phyloP scores from a whole-genome alignment of 2,888 invertebrate genomes.

The Xestia sexstrigata region DNA sequence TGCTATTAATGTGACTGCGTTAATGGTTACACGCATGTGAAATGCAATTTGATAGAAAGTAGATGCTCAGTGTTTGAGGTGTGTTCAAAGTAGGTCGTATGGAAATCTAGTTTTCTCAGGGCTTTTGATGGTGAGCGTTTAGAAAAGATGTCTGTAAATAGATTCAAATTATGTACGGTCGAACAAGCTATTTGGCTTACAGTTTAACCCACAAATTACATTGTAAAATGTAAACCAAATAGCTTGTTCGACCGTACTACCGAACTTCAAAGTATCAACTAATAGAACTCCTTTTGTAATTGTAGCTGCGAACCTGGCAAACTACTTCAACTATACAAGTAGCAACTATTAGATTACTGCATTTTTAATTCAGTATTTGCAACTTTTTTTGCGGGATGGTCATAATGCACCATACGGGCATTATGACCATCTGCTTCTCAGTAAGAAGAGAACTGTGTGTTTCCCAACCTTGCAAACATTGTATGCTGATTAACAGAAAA shows the following conservation, averaged over 20 bases:
- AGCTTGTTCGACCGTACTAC: no score
- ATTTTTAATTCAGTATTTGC: not conserved
- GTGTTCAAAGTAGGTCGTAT: conserved; percentile 5
- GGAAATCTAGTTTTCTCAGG: conserved; percentile 16
- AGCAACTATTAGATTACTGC: not conserved
- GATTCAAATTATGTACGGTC: not conserved
- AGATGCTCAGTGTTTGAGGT: conserved; percentile 16
- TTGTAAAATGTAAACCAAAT: no score
- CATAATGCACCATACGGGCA: no score
- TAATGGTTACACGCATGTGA: conserved; percentile 6
- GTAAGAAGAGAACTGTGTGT: not conserved
- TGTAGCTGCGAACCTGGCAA: not conserved
- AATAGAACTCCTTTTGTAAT: not conserved
- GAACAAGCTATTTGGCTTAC: no score
- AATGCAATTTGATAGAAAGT: conserved; percentile 40
- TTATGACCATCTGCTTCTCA: not conserved
- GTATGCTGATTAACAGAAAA: not conserved
- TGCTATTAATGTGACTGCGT: not conserved
- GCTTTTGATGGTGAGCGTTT: not conserved
- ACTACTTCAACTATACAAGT: not conserved
- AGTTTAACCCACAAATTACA: no score
- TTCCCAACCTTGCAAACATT: not conserved
- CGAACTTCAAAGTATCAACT: not conserved
- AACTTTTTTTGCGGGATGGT: not conserved
- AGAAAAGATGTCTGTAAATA: not conserved